Evolutionary conservation across 2,113 vertebrate genomes (phyloP), one percentile per base, ranked within the genome.

Genomic region (Nycticryphes semicollaris): DNA sequence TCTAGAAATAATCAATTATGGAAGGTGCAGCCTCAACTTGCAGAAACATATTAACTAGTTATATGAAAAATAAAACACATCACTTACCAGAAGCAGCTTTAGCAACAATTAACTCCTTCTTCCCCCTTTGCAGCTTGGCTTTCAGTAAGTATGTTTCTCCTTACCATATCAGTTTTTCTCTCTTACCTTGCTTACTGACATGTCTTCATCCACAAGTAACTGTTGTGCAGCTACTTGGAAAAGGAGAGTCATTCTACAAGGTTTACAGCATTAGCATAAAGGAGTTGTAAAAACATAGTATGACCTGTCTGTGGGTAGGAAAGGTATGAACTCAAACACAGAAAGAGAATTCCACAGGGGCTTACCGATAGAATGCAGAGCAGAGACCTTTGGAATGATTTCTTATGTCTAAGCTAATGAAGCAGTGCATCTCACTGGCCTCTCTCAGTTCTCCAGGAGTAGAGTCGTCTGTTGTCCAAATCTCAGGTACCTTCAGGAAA

Each of bases 241-340:
- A 47, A 82, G 28, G 12, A 79, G 14, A 69, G 10, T n/a, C 85
- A 16, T 24, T 92, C 67, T 73, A 41, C 57, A 66, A 48, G 78
- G 3, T 57, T 77, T 70, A 35, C 13, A 70, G 37, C 41, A 8
- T 33, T 54, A 39, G 12, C 50, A 31, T 41, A 48, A 73, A 62
- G 35, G 20, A 92, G 6, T 23, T 88, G n/a, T 11, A 85, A 54
- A 76, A 31, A 12, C 7, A 14, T 33, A 41, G 37, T 41, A 13
- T 54, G 51, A 45, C 22, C 20, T 50, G 2, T 30, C 5, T 37
- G 33, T 0, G 0, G 14, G 18, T 37, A 35, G 31, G 47, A 81
- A 28, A 70, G 9, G 7, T 30, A 12, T 22, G 87, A 84, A 73
- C 35, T 67, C 41, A 74, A 62, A 24, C 45, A 62, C 19, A 23